Conservation (phyloP, 1,140 invertebrate genomes). For the Eumaeus atala region DNA sequence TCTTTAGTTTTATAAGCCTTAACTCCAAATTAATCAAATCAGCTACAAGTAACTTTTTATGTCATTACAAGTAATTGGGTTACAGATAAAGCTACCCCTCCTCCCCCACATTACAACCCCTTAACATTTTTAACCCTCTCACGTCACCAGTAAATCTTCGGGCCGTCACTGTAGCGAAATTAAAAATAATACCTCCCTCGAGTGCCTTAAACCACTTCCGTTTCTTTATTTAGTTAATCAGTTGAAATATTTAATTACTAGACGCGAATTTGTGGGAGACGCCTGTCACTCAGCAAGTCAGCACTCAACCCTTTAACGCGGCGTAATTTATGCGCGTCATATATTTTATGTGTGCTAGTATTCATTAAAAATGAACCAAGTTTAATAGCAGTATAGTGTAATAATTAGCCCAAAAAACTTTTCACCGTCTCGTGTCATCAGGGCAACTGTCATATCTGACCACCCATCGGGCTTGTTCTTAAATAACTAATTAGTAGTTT, state of each 20-base stretch:
- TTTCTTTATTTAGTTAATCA: conserved; percentile 62
- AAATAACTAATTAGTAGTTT: too few species aligned
- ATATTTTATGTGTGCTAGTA: background rate
- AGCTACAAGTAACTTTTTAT: conserved; percentile 43
- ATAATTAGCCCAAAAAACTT: too few species aligned
- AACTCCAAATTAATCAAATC: conserved; percentile 4
- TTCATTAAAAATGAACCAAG: too few species aligned
- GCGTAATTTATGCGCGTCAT: conserved; percentile 18
- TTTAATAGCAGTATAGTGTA: too few species aligned
- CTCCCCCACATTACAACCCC: conserved; percentile 26
- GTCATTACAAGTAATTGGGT: conserved; percentile 54
- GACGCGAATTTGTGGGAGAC: conserved; percentile 31
- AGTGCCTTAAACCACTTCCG: conserved; percentile 42
- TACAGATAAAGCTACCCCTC: conserved; percentile 38
- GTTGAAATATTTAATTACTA: conserved; percentile 69
- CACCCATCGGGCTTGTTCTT: too few species aligned
- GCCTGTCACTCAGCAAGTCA: conserved; percentile 32
- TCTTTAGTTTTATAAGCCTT: too few species aligned
- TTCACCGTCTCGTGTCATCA: too few species aligned
- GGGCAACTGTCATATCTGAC: too few species aligned
- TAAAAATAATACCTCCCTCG: conserved; percentile 57
- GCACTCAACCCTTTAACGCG: conserved; percentile 38
- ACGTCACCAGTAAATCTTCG: conserved; percentile 52
- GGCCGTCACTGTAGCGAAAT: conserved; percentile 40
- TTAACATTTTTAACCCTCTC: conserved; percentile 41